A percentile compares a stretch with the other conserved stretches of the same genome.
These are phyloP conservation scores for Mareca strepera DNA, from an alignment of 2,797 vertebrate genomes.

Conservation along the genomic window DNA sequence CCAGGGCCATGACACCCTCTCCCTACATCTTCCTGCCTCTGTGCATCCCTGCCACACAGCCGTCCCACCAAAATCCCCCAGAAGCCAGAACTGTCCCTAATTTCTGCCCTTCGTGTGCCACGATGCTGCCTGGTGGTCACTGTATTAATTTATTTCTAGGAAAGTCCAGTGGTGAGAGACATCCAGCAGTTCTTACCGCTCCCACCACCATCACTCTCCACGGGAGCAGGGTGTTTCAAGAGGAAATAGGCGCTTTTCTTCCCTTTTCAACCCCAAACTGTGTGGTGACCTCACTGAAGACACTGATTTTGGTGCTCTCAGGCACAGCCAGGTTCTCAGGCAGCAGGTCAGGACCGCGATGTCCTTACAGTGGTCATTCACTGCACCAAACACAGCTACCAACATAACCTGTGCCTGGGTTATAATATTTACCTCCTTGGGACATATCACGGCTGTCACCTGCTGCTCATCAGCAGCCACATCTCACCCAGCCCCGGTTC, in stretches of 20 bases:
- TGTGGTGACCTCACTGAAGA: accelerated
- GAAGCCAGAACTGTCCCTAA: not conserved
- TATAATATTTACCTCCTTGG: not conserved
- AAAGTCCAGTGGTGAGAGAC: not conserved
- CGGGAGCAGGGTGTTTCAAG: not conserved
- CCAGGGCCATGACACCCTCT: accelerated
- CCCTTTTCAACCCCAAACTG: not conserved
- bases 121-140: not conserved
- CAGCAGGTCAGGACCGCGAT: not conserved
- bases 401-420: accelerated
- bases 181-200: not conserved
- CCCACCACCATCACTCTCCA: not conserved
- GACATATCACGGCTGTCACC: not conserved
- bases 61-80: not conserved
- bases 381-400: accelerated
- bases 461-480: accelerated
- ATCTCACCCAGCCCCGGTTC: accelerated
- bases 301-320: not conserved
- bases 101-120: not conserved
- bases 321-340: not conserved
- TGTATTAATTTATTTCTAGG: not conserved
- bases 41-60: not conserved
- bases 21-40: not conserved
- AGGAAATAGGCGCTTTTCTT: accelerated
- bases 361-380: accelerated